Percentiles rank a stretch among this genome's conserved stretches.
phyloP scores from a whole-genome alignment of 2,797 vertebrate species.

The Coccyzus lansbergi region DNA sequence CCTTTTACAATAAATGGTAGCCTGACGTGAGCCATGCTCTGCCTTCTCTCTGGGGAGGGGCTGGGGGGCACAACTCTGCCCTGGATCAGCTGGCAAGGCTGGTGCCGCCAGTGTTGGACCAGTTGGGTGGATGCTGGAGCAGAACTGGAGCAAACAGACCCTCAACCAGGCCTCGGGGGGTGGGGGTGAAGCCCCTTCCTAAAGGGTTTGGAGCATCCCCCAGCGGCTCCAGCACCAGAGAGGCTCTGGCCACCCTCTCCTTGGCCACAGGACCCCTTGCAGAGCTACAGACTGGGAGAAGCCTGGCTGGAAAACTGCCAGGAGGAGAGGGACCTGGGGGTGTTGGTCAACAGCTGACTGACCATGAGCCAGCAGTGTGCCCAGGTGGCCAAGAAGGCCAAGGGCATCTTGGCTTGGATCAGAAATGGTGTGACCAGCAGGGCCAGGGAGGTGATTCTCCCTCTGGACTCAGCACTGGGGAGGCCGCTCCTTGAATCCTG shows the following conservation, averaged over 20 bases:
- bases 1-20: constrained; percentile 65
- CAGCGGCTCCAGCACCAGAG: background rate
- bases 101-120: background rate
- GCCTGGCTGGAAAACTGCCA: too few species aligned
- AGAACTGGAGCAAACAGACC: background rate
- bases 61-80: background rate
- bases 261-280: background rate
- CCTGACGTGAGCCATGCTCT: background rate
- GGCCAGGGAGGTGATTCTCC: too few species aligned
- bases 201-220: background rate
- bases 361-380: too few species aligned
- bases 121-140: background rate
- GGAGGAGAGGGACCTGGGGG: too few species aligned
- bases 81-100: fast-evolving
- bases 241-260: background rate
- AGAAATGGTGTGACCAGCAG: too few species aligned
- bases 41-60: background rate
- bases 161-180: background rate
- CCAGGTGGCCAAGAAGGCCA: too few species aligned
- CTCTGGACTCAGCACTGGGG: too few species aligned
- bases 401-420: too few species aligned
- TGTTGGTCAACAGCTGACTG: too few species aligned
- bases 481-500: too few species aligned
- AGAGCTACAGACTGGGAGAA: too few species aligned
- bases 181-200: background rate